A percentile compares a stretch with the other conserved stretches of the same genome.
These are phyloP conservation scores for Helicoverpa armigera DNA, from an alignment of 1,140 invertebrate genomes.

Conservation along the genomic window DNA sequence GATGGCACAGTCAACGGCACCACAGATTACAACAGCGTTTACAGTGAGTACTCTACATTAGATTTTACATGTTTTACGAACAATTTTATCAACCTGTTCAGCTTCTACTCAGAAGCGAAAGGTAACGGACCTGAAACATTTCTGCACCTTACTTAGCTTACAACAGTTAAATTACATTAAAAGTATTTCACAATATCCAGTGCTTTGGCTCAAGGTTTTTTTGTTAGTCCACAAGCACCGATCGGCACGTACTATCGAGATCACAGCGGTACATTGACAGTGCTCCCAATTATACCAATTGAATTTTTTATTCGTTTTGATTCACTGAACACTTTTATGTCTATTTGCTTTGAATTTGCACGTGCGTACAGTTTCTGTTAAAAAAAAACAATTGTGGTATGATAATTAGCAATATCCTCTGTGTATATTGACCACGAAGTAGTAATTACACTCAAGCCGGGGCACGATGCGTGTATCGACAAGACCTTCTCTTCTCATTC, in stretches of 20 bases:
- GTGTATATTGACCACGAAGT: not conserved
- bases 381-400: conserved; percentile 18
- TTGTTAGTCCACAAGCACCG: not conserved
- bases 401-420: conserved; percentile 14
- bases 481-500: no score
- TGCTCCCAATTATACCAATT: conserved; percentile 42
- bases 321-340: conserved; percentile 16
- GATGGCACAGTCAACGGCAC: conserved; percentile 94
- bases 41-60: conserved; percentile 90
- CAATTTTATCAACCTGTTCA: not conserved
- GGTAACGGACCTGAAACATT: not conserved
- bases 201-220: conserved; percentile 16
- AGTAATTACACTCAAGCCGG: not conserved
- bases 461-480: no score
- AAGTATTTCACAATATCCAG: conserved; percentile 16
- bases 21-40: conserved; percentile 91
- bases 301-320: conserved; percentile 41
- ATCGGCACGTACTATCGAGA: conserved; percentile 27
- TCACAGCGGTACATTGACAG: conserved; percentile 47
- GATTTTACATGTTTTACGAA: not conserved
- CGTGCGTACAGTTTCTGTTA: conserved; percentile 9
- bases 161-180: conserved; percentile 14
- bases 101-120: not conserved
- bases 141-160: not conserved
- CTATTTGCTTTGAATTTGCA: conserved; percentile 30